These are phyloP conservation scores for Pachyseris speciosa DNA, from an alignment of 64 coral and sea anemone species.

Conservation along the genomic window DNA sequence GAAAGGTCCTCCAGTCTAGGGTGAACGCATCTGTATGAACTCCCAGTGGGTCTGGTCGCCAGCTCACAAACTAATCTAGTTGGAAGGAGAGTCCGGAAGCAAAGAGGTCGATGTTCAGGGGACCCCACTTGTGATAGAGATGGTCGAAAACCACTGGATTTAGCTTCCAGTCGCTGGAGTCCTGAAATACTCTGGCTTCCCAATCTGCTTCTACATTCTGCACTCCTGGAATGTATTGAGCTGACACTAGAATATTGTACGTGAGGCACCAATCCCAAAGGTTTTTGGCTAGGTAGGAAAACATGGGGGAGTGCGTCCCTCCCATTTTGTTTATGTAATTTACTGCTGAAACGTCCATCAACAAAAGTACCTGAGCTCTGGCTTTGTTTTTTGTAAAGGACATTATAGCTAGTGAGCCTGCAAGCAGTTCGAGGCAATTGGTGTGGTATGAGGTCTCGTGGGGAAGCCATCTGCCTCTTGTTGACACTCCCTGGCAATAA, in stretches of 20 bases:
- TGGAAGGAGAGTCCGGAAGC: not conserved
- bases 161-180: not conserved
- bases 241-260: not conserved
- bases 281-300: not conserved
- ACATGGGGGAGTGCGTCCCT: not conserved
- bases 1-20: not conserved
- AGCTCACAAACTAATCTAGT: constrained; percentile 9
- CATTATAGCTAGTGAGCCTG: not conserved
- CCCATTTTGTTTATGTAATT: not conserved
- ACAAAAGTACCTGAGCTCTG: not conserved
- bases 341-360: not conserved
- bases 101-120: not conserved
- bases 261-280: not conserved
- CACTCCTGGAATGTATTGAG: not conserved
- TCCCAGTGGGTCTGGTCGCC: constrained; percentile 24
- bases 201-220: not conserved
- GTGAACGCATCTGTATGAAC: not conserved
- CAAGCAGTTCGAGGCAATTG: constrained; percentile 34
- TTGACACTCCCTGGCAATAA: constrained; percentile 48
- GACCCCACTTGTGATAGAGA: not conserved
- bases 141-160: not conserved
- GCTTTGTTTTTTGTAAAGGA: not conserved
- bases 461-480: constrained; percentile 30
- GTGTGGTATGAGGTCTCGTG: constrained; percentile 31
- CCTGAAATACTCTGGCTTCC: not conserved